Conservation (phyloP, 2,797 vertebrate genomes). For the Columba guinea region DNA sequence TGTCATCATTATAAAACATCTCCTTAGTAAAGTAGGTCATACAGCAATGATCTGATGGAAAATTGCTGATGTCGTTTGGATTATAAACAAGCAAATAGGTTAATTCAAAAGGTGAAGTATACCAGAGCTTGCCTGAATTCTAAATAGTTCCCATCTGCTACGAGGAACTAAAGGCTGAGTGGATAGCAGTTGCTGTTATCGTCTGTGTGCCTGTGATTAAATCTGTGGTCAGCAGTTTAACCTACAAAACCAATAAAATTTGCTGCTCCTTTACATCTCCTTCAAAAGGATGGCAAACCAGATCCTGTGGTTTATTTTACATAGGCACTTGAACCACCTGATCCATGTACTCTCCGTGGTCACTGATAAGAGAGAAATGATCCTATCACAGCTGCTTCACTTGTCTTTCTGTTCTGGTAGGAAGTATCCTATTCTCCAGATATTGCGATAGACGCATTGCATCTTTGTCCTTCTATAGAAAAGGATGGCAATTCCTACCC, state of each 20-base stretch:
- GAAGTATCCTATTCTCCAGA: background rate
- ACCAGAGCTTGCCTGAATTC: background rate
- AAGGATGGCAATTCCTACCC: background rate
- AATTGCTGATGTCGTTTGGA: background rate
- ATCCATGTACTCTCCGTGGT: background rate
- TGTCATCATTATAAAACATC: background rate
- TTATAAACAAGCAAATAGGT: background rate
- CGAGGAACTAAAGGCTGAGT: background rate
- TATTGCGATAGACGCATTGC: fast-evolving
- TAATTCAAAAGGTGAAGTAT: background rate
- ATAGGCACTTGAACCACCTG: background rate
- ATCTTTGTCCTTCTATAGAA: background rate
- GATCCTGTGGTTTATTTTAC: background rate
- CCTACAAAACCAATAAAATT: background rate
- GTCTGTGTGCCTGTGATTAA: background rate
- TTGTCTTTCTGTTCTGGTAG: background rate
- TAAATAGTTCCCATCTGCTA: background rate
- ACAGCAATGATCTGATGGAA: background rate
- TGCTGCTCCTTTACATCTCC: background rate
- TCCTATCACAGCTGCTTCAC: background rate
- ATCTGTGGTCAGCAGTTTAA: background rate
- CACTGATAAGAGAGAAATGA: background rate
- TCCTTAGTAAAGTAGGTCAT: background rate
- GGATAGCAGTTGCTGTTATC: background rate
- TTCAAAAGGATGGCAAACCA: background rate